Evolutionary conservation across 2,797 vertebrate genomes (phyloP).

Genomic region (Prionace glauca): DNA sequence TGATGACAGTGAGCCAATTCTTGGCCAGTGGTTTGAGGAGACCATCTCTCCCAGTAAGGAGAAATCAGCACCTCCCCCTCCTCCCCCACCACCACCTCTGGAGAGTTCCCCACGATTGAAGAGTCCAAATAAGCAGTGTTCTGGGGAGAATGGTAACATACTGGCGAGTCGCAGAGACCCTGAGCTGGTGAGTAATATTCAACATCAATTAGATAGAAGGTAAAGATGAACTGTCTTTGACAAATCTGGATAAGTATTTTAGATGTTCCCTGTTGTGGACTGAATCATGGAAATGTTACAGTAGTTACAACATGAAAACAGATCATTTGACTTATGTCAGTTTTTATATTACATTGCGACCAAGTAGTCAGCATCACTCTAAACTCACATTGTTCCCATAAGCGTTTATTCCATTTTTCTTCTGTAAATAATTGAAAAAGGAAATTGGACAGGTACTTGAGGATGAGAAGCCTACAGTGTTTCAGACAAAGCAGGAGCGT

Average conservation of each 20-base stretch:
- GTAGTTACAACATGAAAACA: neutral
- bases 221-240: neutral
- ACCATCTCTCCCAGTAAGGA: slow-evolving; percentile 97
- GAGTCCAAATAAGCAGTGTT: slow-evolving; percentile 86
- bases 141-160: slow-evolving; percentile 92
- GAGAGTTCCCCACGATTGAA: slow-evolving; percentile 87
- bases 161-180: slow-evolving; percentile 95
- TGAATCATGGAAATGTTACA: neutral
- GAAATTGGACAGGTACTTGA: no score
- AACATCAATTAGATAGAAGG: neutral
- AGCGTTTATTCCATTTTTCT: neutral
- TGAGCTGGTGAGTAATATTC: slow-evolving; percentile 72
- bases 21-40: slow-evolving; percentile 98
- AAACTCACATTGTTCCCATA: neutral
- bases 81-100: slow-evolving; percentile 81
- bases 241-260: neutral
- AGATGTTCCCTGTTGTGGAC: neutral
- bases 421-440: no score
- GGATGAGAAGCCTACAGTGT: no score
- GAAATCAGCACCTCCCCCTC: slow-evolving; percentile 84
- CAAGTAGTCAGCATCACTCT: neutral
- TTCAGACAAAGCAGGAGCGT: no score
- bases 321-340: neutral
- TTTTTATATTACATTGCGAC: neutral
- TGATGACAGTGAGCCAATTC: slow-evolving; percentile 96